Conservation (phyloP, 2,113 vertebrate species). For the Perccottus glenii region DNA sequence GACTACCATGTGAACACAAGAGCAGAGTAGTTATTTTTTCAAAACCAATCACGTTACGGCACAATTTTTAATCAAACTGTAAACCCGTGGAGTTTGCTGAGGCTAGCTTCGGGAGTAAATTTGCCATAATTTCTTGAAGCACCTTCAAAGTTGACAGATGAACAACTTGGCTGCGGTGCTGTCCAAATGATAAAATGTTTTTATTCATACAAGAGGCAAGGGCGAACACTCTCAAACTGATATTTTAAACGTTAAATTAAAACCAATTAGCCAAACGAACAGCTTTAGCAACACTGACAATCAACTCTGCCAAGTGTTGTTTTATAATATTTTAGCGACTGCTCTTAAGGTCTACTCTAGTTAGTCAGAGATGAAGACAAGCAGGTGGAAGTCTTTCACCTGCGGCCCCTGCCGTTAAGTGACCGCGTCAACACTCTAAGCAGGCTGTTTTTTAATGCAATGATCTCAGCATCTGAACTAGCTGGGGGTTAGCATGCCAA, state of each 20-base stretch:
- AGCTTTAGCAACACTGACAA: conserved; percentile 33
- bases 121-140: conserved; percentile 30
- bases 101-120: conserved; percentile 27
- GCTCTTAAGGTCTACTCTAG: background rate
- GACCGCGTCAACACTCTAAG: conserved; percentile 47
- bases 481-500: conserved; percentile 58
- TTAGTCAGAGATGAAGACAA: background rate
- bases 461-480: conserved; percentile 53
- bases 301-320: conserved; percentile 46
- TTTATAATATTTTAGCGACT: conserved; percentile 33
- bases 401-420: conserved; percentile 23
- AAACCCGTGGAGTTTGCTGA: conserved; percentile 13
- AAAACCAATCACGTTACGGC: no score
- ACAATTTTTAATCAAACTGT: no score
- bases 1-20: no score
- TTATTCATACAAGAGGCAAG: conserved; percentile 11
- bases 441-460: conserved; percentile 46
- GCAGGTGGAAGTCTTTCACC: background rate
- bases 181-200: conserved; percentile 28
- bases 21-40: no score
- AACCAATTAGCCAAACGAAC: conserved; percentile 57
- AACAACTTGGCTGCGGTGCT: conserved; percentile 13
- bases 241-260: conserved; percentile 27
- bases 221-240: conserved; percentile 32
- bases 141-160: conserved; percentile 53